Percentiles rank a stretch among this genome's conserved stretches.
phyloP scores from a whole-genome alignment of 30 jellyfish, hydroid and myxozoan genomes.

The Hydractinia echinata region DNA sequence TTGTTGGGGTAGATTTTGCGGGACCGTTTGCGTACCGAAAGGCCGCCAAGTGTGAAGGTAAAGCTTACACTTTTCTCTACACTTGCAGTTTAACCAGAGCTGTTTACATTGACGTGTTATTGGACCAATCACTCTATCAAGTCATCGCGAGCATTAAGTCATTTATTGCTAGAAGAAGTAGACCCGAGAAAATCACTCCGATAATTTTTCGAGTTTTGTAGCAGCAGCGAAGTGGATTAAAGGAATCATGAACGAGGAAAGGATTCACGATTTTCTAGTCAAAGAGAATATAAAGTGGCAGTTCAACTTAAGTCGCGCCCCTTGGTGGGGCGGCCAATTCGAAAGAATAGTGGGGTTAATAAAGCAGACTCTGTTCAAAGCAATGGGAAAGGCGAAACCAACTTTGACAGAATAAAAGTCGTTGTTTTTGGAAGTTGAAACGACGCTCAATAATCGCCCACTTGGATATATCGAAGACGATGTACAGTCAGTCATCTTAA shows the following conservation, averaged over 20 bases:
- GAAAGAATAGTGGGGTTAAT: slow-evolving; percentile 49
- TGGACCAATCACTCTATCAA: slow-evolving; percentile 35
- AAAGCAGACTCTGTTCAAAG: slow-evolving; percentile 37
- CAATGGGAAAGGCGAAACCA: slow-evolving; percentile 33
- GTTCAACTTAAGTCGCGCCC: slow-evolving; percentile 53
- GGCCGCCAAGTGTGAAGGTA: slow-evolving; percentile 10
- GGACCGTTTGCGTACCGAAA: not conserved
- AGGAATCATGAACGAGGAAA: slow-evolving; percentile 41
- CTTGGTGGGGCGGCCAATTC: slow-evolving; percentile 70
- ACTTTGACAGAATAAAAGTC: slow-evolving; percentile 41
- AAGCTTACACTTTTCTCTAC: slow-evolving; percentile 51
- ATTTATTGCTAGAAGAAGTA: slow-evolving; percentile 46
- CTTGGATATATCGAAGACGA: slow-evolving; percentile 28
- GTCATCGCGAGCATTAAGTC: slow-evolving; percentile 41
- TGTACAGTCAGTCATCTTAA: slow-evolving; percentile 10
- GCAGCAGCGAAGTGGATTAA: slow-evolving; percentile 7
- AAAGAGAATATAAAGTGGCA: slow-evolving; percentile 42
- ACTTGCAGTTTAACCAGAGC: slow-evolving; percentile 54
- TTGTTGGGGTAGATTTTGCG: no score
- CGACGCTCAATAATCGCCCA: slow-evolving; percentile 24
- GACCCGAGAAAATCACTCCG: slow-evolving; percentile 24
- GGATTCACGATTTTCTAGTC: slow-evolving; percentile 36
- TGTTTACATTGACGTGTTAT: slow-evolving; percentile 38
- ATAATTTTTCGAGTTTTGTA: no score
- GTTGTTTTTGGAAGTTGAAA: slow-evolving; percentile 41